phyloP scores from a whole-genome alignment of 2,113 vertebrate species.

The Eulacestoma nigropectus region DNA sequence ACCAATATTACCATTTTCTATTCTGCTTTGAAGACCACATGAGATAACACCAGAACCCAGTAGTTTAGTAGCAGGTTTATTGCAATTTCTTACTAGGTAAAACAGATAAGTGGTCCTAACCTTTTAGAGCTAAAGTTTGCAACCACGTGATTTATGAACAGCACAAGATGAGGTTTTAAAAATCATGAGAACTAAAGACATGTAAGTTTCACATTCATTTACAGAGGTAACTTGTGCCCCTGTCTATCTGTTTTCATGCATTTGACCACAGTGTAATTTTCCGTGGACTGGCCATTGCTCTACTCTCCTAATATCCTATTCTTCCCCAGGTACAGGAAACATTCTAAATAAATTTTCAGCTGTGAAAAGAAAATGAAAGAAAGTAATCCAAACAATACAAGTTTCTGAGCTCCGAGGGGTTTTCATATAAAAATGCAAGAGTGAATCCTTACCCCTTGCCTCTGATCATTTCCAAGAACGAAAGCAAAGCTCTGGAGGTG shows the following conservation, averaged over 20 bases:
- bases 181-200: neutral
- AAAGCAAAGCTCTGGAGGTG: neutral
- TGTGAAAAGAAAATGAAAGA: too few relatives aligned
- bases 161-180: slow-evolving; percentile 2
- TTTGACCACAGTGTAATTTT: neutral
- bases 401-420: neutral
- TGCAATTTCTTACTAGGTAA: neutral
- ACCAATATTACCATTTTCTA: neutral
- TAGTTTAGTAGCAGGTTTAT: neutral
- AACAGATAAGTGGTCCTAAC: neutral
- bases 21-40: neutral
- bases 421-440: neutral
- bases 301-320: neutral
- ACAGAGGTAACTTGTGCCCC: neutral
- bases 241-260: neutral
- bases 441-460: neutral
- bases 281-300: neutral
- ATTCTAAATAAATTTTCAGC: neutral
- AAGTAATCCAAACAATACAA: neutral
- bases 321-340: neutral
- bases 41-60: neutral
- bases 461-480: neutral
- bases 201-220: neutral
- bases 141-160: neutral
- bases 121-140: neutral